Evolutionary conservation across 2,888 invertebrate genomes (phyloP), one percentile per base, ranked within the genome.

Genomic region (Troides aeacus): DNA sequence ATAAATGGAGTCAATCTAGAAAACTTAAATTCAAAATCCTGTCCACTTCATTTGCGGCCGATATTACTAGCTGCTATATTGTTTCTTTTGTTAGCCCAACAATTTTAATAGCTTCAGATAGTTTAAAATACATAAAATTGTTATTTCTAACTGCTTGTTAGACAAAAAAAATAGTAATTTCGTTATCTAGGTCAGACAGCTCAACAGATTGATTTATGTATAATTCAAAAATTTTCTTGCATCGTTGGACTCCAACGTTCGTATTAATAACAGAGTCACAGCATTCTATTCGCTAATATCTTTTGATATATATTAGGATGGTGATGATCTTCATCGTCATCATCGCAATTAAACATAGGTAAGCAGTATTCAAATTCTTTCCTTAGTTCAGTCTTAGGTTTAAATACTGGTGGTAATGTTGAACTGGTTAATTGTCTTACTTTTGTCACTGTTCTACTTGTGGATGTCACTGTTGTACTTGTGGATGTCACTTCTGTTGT

Each of bases 281-380:
- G 24, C 21, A 58, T 23, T 58, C 57, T 21, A n/a, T 15, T 58
- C 12, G 46, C 24, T 56, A 66, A 61, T 60, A 66, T 66, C 18
- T 24, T 50, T 39, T 53, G n/a, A 56, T 66, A 66, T 36, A 60
- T 39, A 23, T 66, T 66, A 39, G 39, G 36, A 66, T 66, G 66
- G n/a, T 56, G 1, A 39, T 66, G 66, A 21, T 36, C 10, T 42
- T 42, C 61, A 15, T 58, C 42, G 23, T 23, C 17, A 42, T 57
- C 23, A 15, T 18, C 58, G 23, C 42, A 58, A 10, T 60, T 17
- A 15, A 46, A 60, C 23, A 66, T 30, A 17, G 59, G 63, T 10
- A 21, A 8, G n/a, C 60, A 59, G 39, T 60, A 30, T 23, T 59
- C 53, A n/a, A 3, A 12, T 24, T 6, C 23, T 12, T 17, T 7